Conservation (phyloP, 53 echinoderm and acorn worm species). For the Echinarachnius parma region DNA sequence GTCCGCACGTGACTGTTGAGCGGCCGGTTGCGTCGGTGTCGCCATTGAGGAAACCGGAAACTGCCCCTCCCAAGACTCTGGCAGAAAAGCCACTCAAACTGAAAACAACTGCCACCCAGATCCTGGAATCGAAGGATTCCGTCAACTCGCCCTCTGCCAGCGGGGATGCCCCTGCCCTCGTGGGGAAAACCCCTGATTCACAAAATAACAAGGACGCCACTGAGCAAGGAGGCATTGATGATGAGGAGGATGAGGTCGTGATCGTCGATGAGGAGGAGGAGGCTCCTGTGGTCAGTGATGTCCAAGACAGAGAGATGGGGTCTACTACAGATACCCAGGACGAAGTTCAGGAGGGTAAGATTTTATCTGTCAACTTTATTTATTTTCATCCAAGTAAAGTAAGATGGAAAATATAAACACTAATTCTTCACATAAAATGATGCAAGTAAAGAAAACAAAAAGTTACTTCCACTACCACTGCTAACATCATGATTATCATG, state of each 20-base stretch:
- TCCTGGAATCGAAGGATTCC: no score
- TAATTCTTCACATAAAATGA: no score
- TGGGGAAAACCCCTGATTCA: background rate
- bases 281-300: no score
- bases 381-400: no score
- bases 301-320: no score
- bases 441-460: no score
- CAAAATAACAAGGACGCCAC: background rate
- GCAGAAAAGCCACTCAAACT: background rate
- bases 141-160: background rate
- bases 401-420: no score
- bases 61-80: background rate
- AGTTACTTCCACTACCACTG: no score
- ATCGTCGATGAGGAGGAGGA: background rate
- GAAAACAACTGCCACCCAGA: background rate
- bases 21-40: slow-evolving; percentile 1
- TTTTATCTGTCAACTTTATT: no score
- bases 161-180: background rate
- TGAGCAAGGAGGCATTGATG: background rate
- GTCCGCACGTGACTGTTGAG: background rate
- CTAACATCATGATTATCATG: no score
- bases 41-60: background rate
- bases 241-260: background rate
- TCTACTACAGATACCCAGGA: no score
- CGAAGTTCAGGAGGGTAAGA: no score